phyloP scores from a whole-genome alignment of 92 coral and sea anemone species.

The Palythoa caribaeorum region DNA sequence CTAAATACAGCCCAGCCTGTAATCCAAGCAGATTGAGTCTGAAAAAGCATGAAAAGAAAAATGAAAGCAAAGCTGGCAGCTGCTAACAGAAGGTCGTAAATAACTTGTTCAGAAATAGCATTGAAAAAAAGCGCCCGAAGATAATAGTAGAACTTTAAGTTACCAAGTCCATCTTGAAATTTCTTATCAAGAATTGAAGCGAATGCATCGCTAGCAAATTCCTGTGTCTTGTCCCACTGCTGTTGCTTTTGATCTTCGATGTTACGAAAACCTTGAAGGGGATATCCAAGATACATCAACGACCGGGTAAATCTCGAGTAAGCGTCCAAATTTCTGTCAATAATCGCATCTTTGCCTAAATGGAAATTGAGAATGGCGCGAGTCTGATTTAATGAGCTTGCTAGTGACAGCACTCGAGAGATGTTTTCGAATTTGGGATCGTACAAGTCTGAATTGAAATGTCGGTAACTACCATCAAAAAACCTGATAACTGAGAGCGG shows the following conservation, averaged over 20 bases:
- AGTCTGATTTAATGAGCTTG: constrained; percentile 74
- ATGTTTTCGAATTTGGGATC: constrained; percentile 83
- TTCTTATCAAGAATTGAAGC: constrained; percentile 73
- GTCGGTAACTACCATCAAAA: constrained; percentile 86
- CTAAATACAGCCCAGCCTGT: constrained; percentile 97
- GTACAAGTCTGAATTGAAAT: constrained; percentile 61
- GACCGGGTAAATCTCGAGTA: constrained; percentile 82
- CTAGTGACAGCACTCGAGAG: constrained; percentile 61
- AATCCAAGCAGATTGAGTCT: constrained; percentile 92
- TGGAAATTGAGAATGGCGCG: constrained; percentile 84
- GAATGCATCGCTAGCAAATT: constrained; percentile 76
- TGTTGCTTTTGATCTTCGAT: constrained; percentile 81
- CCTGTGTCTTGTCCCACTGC: constrained; percentile 79
- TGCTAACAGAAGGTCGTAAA: constrained; percentile 89
- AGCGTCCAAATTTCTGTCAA: constrained; percentile 51
- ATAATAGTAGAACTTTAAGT: constrained; percentile 77
- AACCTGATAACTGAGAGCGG: constrained; percentile 89
- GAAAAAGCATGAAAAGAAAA: constrained; percentile 88
- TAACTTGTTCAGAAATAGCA: constrained; percentile 91
- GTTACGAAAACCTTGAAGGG: constrained; percentile 83
- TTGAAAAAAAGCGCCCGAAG: constrained; percentile 89
- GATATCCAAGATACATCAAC: constrained; percentile 83
- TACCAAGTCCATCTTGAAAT: constrained; percentile 78
- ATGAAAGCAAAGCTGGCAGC: constrained; percentile 95
- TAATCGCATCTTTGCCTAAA: constrained; percentile 80